phyloP scores from a whole-genome alignment of 2,113 vertebrate genomes.

The Spea bombifrons region DNA sequence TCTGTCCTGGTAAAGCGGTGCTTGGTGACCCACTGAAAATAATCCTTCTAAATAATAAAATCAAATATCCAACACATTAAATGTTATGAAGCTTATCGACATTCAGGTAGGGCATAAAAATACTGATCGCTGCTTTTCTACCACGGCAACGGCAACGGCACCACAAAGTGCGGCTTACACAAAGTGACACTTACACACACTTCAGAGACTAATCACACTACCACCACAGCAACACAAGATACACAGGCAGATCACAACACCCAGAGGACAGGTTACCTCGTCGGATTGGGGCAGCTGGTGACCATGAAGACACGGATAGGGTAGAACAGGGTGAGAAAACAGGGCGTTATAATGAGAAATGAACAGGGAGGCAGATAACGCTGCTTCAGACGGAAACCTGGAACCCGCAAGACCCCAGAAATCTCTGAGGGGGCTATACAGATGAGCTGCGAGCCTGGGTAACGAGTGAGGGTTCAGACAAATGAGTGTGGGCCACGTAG shows the following conservation, averaged over 20 bases:
- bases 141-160: not conserved
- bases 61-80: no score
- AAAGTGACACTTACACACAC: constrained; percentile 48
- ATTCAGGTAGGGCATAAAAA: not conserved
- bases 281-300: constrained; percentile 71
- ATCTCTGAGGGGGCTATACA: not conserved
- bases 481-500: not conserved
- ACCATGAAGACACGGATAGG: constrained; percentile 46
- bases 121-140: not conserved
- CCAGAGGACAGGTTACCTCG: constrained; percentile 67
- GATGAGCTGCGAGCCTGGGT: not conserved
- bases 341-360: constrained; percentile 27
- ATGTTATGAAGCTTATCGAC: no score
- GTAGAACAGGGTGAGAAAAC: constrained; percentile 48
- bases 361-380: not conserved
- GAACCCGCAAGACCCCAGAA: not conserved
- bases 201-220: constrained; percentile 39
- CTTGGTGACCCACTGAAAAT: no score
- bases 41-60: no score
- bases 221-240: constrained; percentile 34
- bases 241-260: constrained; percentile 36
- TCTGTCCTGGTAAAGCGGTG: no score
- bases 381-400: not conserved
- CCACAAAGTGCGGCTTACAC: not conserved
- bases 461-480: not conserved